Conservation (phyloP, 2,888 invertebrate species). For the Synergus laeviventris region DNA sequence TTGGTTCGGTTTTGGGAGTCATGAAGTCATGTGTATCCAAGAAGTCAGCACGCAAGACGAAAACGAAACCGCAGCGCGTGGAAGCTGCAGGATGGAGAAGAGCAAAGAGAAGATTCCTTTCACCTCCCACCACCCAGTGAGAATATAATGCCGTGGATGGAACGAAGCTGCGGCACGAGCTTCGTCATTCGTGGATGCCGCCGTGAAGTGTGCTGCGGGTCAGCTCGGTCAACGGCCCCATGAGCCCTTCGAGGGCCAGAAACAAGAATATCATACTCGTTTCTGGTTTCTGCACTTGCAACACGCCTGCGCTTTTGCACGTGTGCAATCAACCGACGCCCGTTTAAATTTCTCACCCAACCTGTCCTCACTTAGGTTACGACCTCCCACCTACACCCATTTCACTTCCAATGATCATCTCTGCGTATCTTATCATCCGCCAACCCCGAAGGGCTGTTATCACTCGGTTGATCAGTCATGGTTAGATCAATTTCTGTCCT, state of each 20-base stretch:
- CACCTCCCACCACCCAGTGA: constrained; percentile 52
- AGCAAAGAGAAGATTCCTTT: constrained; percentile 53
- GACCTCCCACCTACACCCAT: not conserved
- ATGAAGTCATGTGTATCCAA: constrained; percentile 15
- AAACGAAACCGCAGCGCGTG: constrained; percentile 25
- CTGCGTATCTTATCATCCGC: not conserved
- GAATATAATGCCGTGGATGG: constrained; percentile 52
- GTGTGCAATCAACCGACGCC: constrained; percentile 28
- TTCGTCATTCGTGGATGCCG: constrained; percentile 45
- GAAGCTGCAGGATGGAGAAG: constrained; percentile 19
- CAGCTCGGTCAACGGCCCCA: constrained; percentile 55
- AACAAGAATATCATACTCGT: constrained; percentile 27
- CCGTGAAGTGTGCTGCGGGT: constrained; percentile 55
- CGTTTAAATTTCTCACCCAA: constrained; percentile 22
- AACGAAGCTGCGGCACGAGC: constrained; percentile 56
- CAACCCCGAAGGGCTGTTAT: not conserved
- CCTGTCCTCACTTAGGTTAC: not conserved
- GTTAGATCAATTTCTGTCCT: not conserved
- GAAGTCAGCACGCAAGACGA: constrained; percentile 14
- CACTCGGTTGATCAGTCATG: not conserved
- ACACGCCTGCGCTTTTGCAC: constrained; percentile 34
- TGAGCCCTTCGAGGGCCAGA: constrained; percentile 13
- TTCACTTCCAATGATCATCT: not conserved
- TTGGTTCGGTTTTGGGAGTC: constrained; percentile 14
- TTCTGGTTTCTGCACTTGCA: constrained; percentile 46